phyloP scores from a whole-genome alignment of 2,888 invertebrate genomes.

The Pristionchus japonicus region DNA sequence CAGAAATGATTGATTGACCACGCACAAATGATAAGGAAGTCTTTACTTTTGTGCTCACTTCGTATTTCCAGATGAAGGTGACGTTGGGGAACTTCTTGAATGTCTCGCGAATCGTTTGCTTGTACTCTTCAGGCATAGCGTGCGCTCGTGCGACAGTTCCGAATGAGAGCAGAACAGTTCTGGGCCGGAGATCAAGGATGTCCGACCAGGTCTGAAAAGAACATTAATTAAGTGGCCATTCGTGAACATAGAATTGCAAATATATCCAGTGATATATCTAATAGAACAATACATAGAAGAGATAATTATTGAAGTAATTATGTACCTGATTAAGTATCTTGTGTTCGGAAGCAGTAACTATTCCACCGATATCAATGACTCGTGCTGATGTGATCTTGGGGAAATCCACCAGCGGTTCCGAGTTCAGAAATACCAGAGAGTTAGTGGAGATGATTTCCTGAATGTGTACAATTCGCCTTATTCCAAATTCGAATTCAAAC shows the following conservation, averaged over 20 bases:
- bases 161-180: conserved; percentile 53
- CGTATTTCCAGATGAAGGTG: conserved; percentile 62
- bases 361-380: conserved; percentile 30
- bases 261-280: too few species aligned
- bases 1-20: not conserved
- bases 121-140: conserved; percentile 54
- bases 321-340: not conserved
- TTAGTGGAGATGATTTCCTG: conserved; percentile 11
- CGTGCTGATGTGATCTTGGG: conserved; percentile 29
- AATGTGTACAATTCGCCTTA: too few species aligned
- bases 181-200: conserved; percentile 16
- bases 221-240: too few species aligned
- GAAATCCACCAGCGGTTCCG: conserved; percentile 32
- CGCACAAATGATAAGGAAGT: not conserved
- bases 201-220: conserved; percentile 34
- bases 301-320: not conserved
- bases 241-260: too few species aligned
- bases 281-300: too few species aligned
- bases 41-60: conserved; percentile 29
- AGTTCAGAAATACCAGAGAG: conserved; percentile 7
- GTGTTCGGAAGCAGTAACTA: not conserved
- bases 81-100: conserved; percentile 52
- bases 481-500: not conserved
- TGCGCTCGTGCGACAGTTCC: conserved; percentile 57
- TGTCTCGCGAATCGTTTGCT: conserved; percentile 51